phyloP scores from a whole-genome alignment of 2,888 invertebrate species.

The Coremacera marginata region DNA sequence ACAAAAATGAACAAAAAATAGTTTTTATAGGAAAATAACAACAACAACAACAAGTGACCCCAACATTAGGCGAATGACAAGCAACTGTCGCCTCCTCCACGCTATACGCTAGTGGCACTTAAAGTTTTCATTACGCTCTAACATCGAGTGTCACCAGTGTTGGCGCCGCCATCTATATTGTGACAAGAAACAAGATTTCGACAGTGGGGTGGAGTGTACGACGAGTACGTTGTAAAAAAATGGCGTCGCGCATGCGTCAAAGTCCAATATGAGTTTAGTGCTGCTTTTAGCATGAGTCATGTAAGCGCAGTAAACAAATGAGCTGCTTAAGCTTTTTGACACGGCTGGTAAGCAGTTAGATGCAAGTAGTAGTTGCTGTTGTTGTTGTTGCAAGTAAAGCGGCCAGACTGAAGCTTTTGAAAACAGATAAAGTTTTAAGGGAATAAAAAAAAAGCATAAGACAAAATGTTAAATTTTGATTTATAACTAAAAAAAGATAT shows the following conservation, averaged over 20 bases:
- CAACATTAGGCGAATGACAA: conserved; percentile 19
- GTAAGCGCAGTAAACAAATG: neutral
- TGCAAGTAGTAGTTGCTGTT: neutral
- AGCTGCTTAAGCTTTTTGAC: conserved; percentile 3
- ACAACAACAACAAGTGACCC: conserved; percentile 13
- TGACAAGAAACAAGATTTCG: neutral
- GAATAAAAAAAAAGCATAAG: too few relatives aligned
- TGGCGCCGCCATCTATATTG: neutral
- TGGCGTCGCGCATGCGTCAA: conserved; percentile 17
- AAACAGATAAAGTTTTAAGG: too few relatives aligned
- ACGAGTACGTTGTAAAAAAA: neutral
- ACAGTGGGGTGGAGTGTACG: neutral
- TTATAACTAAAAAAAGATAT: too few relatives aligned
- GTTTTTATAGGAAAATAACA: neutral
- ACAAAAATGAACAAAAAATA: conserved; percentile 13
- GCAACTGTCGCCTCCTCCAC: conserved; percentile 31
- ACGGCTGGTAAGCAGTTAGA: neutral
- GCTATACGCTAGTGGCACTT: conserved; percentile 10
- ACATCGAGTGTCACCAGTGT: conserved; percentile 14
- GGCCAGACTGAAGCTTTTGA: neutral
- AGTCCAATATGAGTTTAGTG: conserved; percentile 8
- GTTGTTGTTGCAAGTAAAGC: neutral
- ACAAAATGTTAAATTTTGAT: too few relatives aligned
- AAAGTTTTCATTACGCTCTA: conserved; percentile 8
- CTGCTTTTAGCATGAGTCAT: neutral